Evolutionary conservation across 2,888 invertebrate species (phyloP).

Genomic region (Pyrgus malvae): DNA sequence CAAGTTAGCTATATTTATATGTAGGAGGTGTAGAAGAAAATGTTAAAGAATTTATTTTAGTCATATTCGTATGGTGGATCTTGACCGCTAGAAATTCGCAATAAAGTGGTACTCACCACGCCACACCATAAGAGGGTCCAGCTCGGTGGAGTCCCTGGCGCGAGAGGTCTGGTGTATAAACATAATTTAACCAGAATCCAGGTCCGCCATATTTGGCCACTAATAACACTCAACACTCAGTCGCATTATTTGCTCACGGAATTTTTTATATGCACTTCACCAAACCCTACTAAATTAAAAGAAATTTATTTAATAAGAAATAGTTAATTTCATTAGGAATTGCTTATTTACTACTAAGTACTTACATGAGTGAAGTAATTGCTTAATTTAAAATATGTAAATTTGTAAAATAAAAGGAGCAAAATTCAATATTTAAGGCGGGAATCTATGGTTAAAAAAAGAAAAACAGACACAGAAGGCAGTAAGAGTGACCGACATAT

Average conservation of each 20-base stretch:
- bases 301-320: no score
- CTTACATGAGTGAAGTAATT: background rate
- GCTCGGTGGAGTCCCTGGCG: conserved; percentile 67
- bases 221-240: conserved; percentile 44
- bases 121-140: conserved; percentile 73
- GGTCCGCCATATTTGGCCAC: conserved; percentile 66
- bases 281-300: conserved; percentile 14
- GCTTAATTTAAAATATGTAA: background rate
- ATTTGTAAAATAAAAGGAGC: conserved; percentile 3
- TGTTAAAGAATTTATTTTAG: no score
- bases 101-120: conserved; percentile 65
- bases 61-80: no score
- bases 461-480: conserved; percentile 20
- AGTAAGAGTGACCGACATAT: conserved; percentile 19
- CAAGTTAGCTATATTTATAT: no score
- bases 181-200: conserved; percentile 78
- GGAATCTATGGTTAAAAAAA: background rate
- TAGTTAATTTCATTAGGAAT: no score
- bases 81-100: no score
- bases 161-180: conserved; percentile 76
- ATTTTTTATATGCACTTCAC: conserved; percentile 30
- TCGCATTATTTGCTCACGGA: conserved; percentile 24
- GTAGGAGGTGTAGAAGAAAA: no score
- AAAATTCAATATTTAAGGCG: background rate
- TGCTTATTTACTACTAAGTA: no score